Percentiles rank a stretch among this genome's conserved stretches.
phyloP scores from a whole-genome alignment of 2,797 vertebrate species.

The Prunella strophiata region DNA sequence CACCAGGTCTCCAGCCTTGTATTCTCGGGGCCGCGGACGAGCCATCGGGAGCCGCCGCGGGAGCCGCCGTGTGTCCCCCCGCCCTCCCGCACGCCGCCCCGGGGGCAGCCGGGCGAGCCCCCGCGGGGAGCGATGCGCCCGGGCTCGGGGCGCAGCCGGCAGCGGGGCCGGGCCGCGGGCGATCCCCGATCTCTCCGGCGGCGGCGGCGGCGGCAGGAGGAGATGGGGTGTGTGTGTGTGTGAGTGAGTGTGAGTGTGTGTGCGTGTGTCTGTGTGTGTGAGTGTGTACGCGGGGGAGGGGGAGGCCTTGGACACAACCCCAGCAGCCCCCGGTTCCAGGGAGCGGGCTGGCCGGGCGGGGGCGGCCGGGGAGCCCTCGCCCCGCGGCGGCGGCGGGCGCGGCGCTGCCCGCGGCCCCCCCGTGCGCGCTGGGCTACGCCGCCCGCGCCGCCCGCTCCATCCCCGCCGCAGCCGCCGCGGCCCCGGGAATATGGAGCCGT shows the following conservation, averaged over 20 bases:
- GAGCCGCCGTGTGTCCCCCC: conserved; percentile 16
- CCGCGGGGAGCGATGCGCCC: conserved; percentile 38
- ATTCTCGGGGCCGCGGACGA: conserved; percentile 92
- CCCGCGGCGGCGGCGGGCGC: conserved; percentile 44
- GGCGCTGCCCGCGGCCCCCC: conserved; percentile 43
- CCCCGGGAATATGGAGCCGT: conserved; percentile 64
- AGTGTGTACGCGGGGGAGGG: conserved; percentile 17
- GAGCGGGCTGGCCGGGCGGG: conserved; percentile 35
- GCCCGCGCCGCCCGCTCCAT: conserved; percentile 44
- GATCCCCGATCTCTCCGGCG: conserved; percentile 30
- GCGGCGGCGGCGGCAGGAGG: neutral
- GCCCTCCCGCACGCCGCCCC: conserved; percentile 13
- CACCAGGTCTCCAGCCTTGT: conserved; percentile 93
- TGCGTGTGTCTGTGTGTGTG: neutral
- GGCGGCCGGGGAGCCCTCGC: conserved; percentile 39
- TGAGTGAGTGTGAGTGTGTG: neutral
- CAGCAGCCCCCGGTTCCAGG: conserved; percentile 46
- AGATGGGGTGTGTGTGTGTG: neutral
- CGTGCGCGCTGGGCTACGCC: conserved; percentile 31
- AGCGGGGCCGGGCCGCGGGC: conserved; percentile 57
- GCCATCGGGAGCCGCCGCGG: conserved; percentile 80
- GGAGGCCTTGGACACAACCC: conserved; percentile 55
- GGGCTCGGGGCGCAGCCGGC: neutral
- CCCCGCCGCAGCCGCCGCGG: conserved; percentile 44
- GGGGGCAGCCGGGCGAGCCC: conserved; percentile 24